Evolutionary conservation across 2,888 invertebrate species (phyloP).

Genomic region (Drosophila tripunctata): DNA sequence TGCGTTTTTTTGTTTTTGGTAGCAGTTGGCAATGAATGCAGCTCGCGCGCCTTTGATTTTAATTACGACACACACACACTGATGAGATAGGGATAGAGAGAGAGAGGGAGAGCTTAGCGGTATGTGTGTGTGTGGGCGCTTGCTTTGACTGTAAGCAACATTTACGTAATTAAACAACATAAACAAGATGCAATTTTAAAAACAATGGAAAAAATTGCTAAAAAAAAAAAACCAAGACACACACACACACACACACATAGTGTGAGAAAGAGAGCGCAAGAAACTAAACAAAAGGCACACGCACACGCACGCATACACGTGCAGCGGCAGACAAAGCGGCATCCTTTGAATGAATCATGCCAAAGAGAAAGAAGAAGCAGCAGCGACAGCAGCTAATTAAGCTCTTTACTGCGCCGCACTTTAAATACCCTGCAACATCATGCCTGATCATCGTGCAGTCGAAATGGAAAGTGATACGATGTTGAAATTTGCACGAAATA

Average conservation of each 20-base stretch:
- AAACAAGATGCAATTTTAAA: constrained; percentile 40
- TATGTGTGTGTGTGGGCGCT: constrained; percentile 8
- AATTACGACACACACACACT: constrained; percentile 66
- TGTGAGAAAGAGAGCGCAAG: no score
- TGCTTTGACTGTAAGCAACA: constrained; percentile 17
- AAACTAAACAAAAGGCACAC: neutral
- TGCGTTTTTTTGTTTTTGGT: constrained; percentile 53
- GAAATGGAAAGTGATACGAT: no score
- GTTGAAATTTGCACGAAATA: no score
- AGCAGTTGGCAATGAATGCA: constrained; percentile 71
- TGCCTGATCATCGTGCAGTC: no score
- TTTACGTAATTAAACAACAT: constrained; percentile 64
- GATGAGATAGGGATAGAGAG: no score
- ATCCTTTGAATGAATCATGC: constrained; percentile 49
- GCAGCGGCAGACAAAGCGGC: constrained; percentile 16
- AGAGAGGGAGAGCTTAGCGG: neutral
- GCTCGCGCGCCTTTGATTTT: constrained; percentile 66
- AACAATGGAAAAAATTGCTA: constrained; percentile 9
- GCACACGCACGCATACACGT: neutral
- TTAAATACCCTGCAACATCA: constrained; percentile 26
- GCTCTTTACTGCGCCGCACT: neutral
- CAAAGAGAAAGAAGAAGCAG: constrained; percentile 3
- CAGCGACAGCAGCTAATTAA: neutral
- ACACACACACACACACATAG: constrained; percentile 2
- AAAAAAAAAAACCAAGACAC: constrained; percentile 4